Evolutionary conservation across 2,888 invertebrate species (phyloP).

Genomic region (Cheiracanthium punctorium): DNA sequence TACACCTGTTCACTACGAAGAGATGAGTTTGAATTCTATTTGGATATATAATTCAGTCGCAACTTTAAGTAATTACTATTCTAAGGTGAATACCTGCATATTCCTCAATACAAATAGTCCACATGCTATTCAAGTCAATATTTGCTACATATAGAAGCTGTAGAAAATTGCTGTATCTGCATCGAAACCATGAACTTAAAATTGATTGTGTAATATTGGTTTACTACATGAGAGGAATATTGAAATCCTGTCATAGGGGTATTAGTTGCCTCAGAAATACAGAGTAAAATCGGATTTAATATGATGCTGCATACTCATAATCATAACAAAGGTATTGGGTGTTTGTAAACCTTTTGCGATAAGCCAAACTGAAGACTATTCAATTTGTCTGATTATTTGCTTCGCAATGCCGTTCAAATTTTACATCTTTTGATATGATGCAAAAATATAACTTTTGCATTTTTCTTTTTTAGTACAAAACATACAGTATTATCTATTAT

Average conservation of each 20-base stretch:
- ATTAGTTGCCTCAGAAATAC: not conserved
- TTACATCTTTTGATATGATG: too few relatives aligned
- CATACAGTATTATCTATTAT: too few relatives aligned
- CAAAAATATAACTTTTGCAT: too few relatives aligned
- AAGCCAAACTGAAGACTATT: too few relatives aligned
- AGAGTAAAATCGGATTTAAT: not conserved
- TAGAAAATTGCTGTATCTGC: not conserved
- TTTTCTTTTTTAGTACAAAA: too few relatives aligned
- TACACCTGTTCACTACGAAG: not conserved
- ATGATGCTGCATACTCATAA: too few relatives aligned
- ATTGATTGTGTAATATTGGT: slow-evolving; percentile 1
- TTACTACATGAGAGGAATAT: not conserved
- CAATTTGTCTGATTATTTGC: too few relatives aligned
- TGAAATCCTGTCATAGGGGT: not conserved
- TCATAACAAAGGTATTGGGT: too few relatives aligned
- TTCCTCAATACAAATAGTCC: not conserved
- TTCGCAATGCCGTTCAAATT: too few relatives aligned
- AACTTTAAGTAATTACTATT: not conserved
- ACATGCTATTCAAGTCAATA: not conserved
- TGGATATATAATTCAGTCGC: not conserved
- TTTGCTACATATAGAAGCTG: not conserved
- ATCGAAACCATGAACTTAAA: not conserved
- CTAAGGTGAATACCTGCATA: not conserved
- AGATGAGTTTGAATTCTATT: not conserved
- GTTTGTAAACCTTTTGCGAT: too few relatives aligned